Evolutionary conservation across 2,113 vertebrate genomes (phyloP).

Genomic region (Polyodon spathula): DNA sequence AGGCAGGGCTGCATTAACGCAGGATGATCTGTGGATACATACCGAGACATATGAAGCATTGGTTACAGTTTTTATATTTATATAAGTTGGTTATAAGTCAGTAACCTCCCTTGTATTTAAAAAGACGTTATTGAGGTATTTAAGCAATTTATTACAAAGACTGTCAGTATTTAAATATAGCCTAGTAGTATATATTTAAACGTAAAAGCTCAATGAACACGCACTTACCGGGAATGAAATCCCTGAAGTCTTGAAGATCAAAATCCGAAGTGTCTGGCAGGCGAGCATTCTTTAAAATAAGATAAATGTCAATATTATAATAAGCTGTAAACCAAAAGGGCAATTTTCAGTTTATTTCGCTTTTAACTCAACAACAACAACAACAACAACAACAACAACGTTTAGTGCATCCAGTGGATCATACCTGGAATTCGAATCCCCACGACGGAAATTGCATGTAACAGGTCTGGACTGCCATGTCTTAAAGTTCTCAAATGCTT

Average conservation of each 20-base stretch:
- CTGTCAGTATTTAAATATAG: not conserved
- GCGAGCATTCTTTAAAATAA: conserved; percentile 36
- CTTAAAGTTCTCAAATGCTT: not conserved
- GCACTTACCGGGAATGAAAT: conserved; percentile 72
- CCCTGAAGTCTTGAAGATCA: conserved; percentile 64
- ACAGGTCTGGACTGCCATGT: conserved; percentile 28
- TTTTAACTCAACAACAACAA: too few species aligned
- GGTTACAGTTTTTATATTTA: not conserved
- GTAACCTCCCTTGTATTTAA: too few species aligned
- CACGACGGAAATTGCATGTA: conserved; percentile 12
- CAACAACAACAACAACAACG: too few species aligned
- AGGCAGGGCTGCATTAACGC: conserved; percentile 50
- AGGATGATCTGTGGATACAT: conserved; percentile 51
- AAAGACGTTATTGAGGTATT: too few species aligned
- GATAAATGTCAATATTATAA: conserved; percentile 1
- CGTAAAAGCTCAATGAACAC: too few species aligned
- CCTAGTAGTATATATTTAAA: conserved; percentile 7
- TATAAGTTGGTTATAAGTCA: too few species aligned
- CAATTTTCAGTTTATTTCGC: too few species aligned
- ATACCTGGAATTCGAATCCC: conserved; percentile 44
- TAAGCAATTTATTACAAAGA: too few species aligned
- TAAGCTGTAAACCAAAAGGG: too few species aligned
- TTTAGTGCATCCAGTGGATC: not conserved
- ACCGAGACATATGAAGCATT: not conserved
- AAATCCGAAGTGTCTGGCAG: conserved; percentile 40